A percentile compares a stretch with the other conserved stretches of the same genome.
Conservation (phyloP, 2,888 invertebrate genomes). For the Isoperla grammatica region DNA sequence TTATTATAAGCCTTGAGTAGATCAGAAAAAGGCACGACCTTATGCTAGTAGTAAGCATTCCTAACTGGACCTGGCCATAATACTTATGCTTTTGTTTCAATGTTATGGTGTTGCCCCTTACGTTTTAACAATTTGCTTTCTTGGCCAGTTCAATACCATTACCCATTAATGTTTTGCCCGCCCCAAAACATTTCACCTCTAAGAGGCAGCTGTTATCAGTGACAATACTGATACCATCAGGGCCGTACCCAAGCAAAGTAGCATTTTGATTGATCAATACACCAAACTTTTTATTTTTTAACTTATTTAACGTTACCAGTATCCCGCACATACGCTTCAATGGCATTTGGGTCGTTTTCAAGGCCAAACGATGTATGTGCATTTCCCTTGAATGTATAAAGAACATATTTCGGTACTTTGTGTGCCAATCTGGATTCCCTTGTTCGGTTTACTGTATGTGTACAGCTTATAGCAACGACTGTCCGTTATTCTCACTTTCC, state of each 20-base stretch:
- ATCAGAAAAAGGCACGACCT: background rate
- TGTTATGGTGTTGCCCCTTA: background rate
- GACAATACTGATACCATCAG: background rate
- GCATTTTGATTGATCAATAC: background rate
- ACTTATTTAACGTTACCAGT: too few relatives aligned
- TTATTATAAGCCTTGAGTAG: background rate
- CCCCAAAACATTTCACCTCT: conserved; percentile 2
- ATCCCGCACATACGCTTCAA: background rate
- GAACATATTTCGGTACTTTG: background rate
- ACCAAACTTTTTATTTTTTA: background rate
- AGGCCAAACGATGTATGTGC: background rate
- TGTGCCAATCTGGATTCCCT: background rate
- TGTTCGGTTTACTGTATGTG: background rate
- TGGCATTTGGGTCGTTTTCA: background rate
- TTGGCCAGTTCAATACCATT: background rate
- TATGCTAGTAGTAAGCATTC: background rate
- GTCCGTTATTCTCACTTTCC: too few relatives aligned
- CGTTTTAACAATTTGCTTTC: background rate
- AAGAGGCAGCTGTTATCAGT: background rate
- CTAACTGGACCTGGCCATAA: conserved; percentile 1
- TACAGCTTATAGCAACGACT: background rate
- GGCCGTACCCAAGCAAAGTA: conserved; percentile 1
- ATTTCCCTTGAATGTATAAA: background rate
- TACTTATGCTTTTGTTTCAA: background rate
- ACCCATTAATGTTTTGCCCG: background rate